Evolutionary conservation across 2,888 invertebrate species (phyloP), one percentile per base, ranked within the genome.

Genomic region (Ichneumoninae sp.): DNA sequence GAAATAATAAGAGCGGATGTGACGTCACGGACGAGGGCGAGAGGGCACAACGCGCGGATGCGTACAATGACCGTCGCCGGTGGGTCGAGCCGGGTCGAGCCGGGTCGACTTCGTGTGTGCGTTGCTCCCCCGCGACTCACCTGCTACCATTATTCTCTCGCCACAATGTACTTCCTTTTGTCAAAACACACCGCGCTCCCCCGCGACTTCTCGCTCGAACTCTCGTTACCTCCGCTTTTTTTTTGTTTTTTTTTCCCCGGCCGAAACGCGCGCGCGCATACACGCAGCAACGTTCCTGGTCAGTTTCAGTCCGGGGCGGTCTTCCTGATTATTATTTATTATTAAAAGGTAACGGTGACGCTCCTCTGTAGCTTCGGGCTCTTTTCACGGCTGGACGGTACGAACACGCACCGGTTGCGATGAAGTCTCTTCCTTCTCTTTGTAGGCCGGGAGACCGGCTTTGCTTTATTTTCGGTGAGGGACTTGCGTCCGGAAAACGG

Each of bases 161-260:
- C 89, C 88, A 90, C 90, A 90, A 90, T 90, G 90, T 89, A 90
- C 90, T 90, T 90, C 90, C 90, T 89, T 90, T 90, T 86, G 83
- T 87, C 87, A 83, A 86, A 88, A 87, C 85, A 87, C 85, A 86
- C 83, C 80, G 68, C 60, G 36, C 78, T 80, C 50, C 26, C 84
- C 52, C 71, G 60, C 66, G 62, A 62, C 44, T 52, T 66, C 71
- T 70, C 78, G 19, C 40, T 77, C 57, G n/a, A 47, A 16, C 54
- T 47, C 72, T 57, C 54, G 57, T 22, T 54, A 40, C 50, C 13
- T 52, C 33, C 10, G 26, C 22, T n/a, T 54, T 26, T 66, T 47
- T 44, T 50, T 30, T 19, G 36, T 10, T 54, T 22, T 44, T 33
- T 76, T 26, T 66, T 36, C 22, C 33, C 22, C 33, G 44, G 40